Evolutionary conservation across 2,113 vertebrate species (phyloP), one percentile per base, ranked within the genome.

Genomic region (Passerina amoena): DNA sequence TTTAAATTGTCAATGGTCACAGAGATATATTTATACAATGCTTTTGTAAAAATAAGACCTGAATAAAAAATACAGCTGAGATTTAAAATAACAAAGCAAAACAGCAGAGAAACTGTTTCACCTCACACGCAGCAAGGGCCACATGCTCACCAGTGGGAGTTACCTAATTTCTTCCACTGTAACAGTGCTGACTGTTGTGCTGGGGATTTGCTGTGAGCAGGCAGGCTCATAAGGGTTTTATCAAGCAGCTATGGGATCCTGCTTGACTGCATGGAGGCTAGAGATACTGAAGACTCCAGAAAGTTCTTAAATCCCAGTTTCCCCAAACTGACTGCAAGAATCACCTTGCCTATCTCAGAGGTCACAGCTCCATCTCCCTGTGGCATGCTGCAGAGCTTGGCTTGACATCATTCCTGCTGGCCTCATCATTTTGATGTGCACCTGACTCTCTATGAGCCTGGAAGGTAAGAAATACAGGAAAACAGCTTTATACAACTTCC

Each of bases 141-240:
- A 27, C 11, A 30, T 9, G 21, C 31, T 73, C 51, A 35, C 12
- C 28, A 7, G 22, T 5, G 45, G 0, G 0, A 11, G 25, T 44
- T 82, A 15, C 27, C n/a, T 71, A 28, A 42, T 5, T 37, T 51
- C 45, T 77, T 48, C 63, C 69, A 14, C 13, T 44, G 31, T 57
- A 47, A 40, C 64, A 13, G 18, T 37, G 57, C 28, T 60, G 68
- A 30, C 35, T 81, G 1, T 28, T 31, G 33, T 50, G 44, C 65
- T 38, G 38, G 42, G 65, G 51, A 60, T 71, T 78, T 56, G 37
- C 22, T 51, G 70, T 1, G 1, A 84, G 72, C 56, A 54, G 65
- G 12, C 44, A 54, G 27, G 15, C 31, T 76, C 12, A 0, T 24
- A 38, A 57, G n/a, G 37, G 21, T 42, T 92, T 95, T 77, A 76